Conservation (phyloP, 2,888 invertebrate genomes). For the Lysandra coridon region DNA sequence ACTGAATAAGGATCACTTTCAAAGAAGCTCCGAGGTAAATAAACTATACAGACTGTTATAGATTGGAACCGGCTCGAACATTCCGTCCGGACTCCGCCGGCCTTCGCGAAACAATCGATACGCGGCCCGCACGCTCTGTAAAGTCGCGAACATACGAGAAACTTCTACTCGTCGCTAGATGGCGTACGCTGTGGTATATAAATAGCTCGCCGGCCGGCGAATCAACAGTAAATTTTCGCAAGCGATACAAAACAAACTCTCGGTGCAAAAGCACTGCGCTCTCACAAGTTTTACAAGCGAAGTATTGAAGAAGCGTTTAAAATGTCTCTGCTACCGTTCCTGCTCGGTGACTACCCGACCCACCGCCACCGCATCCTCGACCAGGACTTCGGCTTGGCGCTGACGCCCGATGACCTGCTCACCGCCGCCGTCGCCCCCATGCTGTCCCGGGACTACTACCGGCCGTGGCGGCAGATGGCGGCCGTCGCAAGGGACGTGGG, state of each 20-base stretch:
- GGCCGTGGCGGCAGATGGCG: conserved; percentile 62
- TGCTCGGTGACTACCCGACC: conserved; percentile 51
- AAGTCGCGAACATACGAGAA: conserved; percentile 40
- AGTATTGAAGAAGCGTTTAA: conserved; percentile 20
- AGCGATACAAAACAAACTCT: conserved; percentile 39
- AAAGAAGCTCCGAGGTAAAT: neutral
- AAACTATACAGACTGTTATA: neutral
- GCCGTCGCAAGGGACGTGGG: conserved; percentile 66
- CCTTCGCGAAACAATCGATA: conserved; percentile 25
- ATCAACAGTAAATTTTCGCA: conserved; percentile 42
- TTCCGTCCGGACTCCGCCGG: neutral
- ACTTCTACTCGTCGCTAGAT: conserved; percentile 50
- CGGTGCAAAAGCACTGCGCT: conserved; percentile 36
- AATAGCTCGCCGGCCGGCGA: conserved; percentile 47
- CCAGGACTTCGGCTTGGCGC: conserved; percentile 68
- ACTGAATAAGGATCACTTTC: neutral
- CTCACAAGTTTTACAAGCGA: conserved; percentile 14
- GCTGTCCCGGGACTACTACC: conserved; percentile 55
- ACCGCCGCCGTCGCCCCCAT: conserved; percentile 51
- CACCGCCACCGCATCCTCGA: conserved; percentile 60
- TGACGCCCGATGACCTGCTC: conserved; percentile 67
- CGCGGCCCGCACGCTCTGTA: neutral
- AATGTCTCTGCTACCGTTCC: conserved; percentile 55
- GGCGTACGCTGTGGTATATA: conserved; percentile 50
- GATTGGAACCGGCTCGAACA: conserved; percentile 1